phyloP scores from a whole-genome alignment of 2,113 vertebrate genomes.

The Vimba vimba region DNA sequence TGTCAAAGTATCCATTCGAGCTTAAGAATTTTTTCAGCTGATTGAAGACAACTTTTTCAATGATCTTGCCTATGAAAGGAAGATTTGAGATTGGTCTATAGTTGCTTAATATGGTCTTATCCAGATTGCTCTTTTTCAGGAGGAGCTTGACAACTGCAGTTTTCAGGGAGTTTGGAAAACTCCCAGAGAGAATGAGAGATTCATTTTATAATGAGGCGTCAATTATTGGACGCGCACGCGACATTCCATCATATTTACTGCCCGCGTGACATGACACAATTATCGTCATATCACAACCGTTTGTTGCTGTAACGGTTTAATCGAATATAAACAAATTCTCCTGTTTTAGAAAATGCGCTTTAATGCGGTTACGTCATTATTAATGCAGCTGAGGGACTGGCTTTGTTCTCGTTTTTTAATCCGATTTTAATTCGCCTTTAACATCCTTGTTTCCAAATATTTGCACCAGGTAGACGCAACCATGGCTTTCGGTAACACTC shows the following conservation, averaged over 20 bases:
- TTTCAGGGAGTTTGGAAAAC: too few species aligned
- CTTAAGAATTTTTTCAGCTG: too few species aligned
- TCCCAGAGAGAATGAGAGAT: too few species aligned
- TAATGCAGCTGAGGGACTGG: conserved; percentile 44
- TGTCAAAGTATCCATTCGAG: too few species aligned
- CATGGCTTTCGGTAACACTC: conserved; percentile 96
- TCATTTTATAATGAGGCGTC: background rate
- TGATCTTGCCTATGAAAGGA: too few species aligned
- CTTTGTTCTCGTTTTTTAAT: conserved; percentile 24
- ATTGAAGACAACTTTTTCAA: too few species aligned
- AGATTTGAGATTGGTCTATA: too few species aligned
- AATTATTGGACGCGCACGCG: background rate
- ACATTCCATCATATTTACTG: conserved; percentile 45
- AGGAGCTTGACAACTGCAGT: too few species aligned
- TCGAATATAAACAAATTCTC: conserved; percentile 10
- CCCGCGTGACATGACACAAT: background rate
- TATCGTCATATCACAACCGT: background rate
- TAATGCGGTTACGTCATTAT: conserved; percentile 52
- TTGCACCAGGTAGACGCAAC: conserved; percentile 66
- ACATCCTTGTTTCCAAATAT: background rate
- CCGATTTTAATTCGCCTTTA: conserved; percentile 3
- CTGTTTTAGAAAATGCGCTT: conserved; percentile 25
- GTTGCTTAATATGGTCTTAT: too few species aligned
- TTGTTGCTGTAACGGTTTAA: background rate
- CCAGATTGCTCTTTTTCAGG: too few species aligned